Conservation (phyloP, 2,888 invertebrate genomes). For the Heliconius sara region DNA sequence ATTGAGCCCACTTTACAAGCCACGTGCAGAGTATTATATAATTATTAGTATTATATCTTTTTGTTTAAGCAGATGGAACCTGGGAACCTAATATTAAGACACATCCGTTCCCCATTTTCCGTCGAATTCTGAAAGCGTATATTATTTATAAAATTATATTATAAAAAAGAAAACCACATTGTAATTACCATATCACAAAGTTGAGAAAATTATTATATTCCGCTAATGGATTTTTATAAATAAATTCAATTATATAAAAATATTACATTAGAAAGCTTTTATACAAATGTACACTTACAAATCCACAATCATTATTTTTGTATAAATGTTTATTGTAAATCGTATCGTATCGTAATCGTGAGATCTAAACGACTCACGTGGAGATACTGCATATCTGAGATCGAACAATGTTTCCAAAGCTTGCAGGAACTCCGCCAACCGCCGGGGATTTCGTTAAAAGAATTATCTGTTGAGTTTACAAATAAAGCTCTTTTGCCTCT, state of each 20-base stretch:
- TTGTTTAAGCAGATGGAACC: no score
- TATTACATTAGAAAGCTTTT: no score
- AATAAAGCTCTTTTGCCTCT: constrained; percentile 3
- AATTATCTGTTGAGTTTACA: constrained; percentile 20
- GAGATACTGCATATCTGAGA: constrained; percentile 23
- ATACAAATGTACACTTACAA: not conserved
- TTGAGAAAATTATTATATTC: no score
- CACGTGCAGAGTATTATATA: not conserved
- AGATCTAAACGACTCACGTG: not conserved
- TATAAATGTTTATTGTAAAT: not conserved
- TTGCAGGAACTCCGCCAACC: constrained; percentile 17
- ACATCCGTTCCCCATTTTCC: no score
- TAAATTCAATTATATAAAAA: no score
- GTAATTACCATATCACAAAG: no score
- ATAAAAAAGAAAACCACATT: no score
- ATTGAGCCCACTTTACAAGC: not conserved
- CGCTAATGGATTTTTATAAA: no score
- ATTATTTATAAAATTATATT: no score
- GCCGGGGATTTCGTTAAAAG: constrained; percentile 18
- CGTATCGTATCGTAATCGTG: not conserved
- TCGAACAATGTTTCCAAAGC: constrained; percentile 25
- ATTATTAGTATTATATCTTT: not conserved
- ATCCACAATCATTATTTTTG: not conserved
- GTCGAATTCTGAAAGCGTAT: no score
- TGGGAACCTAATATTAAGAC: no score